Evolutionary conservation across 2,888 invertebrate species (phyloP), one percentile per base, ranked within the genome.

Genomic region (Pyrgus malvae): DNA sequence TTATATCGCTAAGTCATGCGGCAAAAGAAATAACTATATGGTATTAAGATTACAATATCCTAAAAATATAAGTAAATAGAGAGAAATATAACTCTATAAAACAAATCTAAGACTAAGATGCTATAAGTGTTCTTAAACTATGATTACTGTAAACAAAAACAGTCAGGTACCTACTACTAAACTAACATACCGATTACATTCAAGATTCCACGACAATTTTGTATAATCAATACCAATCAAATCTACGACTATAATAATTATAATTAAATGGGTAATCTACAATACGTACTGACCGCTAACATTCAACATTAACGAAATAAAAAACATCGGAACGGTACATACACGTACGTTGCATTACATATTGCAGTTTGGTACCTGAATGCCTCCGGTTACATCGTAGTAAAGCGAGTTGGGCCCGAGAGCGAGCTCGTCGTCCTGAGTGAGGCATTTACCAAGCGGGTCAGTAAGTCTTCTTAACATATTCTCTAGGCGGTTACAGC

Each of bases 341-440:
- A 63, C 57, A 60, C 55, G 53, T 55, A 33, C 16, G 31, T n/a
- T n/a, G 49, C 53, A 59, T 62, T 58, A 62, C 48, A 48, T 27
- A 48, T 56, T 54, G 59, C 63, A 61, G 66, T 69, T 67, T 66
- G 83, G 85, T 90, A 90, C 90, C 90, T 90, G 90, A 88, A 86
- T 87, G 87, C 89, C 89, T 88, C 89, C 90, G 76, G 88, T 83
- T 83, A 89, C 81, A 79, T 89, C 88, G 89, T 90, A 87, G 90
- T 87, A 90, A 78, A 86, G 89, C 80, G 89, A 88, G 84, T 88
- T 83, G 80, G 88, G 82, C 74, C 87, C 88, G 80, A 89, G 82
- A 65, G 84, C 89, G 80, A 87, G 83, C 80, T 89, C 90, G 80
- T 90, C 90, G 80, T 90, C 90, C 90, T 90, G 85, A 77, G 85